Base-by-base conservation (phyloP, 2,797 vertebrate genomes). In the Meriones psammophilus region DNA sequence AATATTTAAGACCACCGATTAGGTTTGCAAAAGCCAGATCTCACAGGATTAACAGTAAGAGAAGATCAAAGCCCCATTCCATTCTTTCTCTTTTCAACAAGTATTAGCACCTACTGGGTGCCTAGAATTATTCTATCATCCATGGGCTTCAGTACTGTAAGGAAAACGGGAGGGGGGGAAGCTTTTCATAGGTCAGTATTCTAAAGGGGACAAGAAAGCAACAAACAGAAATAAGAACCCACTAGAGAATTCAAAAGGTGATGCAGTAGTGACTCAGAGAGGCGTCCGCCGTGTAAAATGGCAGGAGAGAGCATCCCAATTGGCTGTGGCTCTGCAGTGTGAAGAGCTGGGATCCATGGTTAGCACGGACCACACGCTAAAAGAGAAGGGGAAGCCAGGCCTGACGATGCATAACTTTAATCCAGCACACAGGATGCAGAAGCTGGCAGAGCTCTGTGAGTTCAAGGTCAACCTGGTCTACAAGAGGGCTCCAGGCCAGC, bases 1-100 rank as follows among this genome's bases (percentile, higher is more conserved):
- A 46, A 66, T 68, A 24, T 56, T 60, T 89, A 80, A 26, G 56
- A 68, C 7, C 24, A 36, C 14, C 66, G 56, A 66, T 81, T 79
- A 42, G n/a, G 87, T 80, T 33, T 93, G 36, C 71, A 54, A 92
- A 86, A 90, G 94, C 46, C 17, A 77, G 73, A 66, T 60, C 33
- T 24, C 50, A 71, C 28, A 60, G 91, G 26, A 26, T 3, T 66
- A 91, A 54, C 5, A 68, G 4, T 50, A 56, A 33, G 33, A 50
- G 77, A 74, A 39, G 28, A 36, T 7, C 68, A 46, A 42, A 33
- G 28, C 20, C 26, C 33, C 8, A 8, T 80, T 58, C 54, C 58
- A 62, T 66, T 88, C 58, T 69, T 66, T 88, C 58, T 69, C 30
- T 88, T 68, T 84, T 83, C 10, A 66, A 76, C 62, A 89, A 83